phyloP scores from a whole-genome alignment of 2,113 vertebrate species.

The Tringa solitaria region DNA sequence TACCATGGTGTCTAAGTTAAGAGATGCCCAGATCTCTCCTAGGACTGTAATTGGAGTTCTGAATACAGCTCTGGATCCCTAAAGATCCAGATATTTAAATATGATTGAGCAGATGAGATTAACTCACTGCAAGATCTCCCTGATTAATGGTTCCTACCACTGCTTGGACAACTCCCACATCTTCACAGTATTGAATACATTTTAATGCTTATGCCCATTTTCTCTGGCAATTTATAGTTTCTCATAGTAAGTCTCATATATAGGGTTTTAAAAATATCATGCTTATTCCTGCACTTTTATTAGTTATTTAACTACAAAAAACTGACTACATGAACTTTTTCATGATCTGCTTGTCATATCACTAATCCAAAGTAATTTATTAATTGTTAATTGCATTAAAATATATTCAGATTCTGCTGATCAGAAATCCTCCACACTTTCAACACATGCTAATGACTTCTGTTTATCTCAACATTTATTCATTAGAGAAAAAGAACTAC shows the following conservation, averaged over 20 bases:
- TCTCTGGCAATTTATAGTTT: neutral
- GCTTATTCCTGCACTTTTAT: neutral
- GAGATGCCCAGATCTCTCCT: neutral
- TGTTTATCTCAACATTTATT: constrained; percentile 7
- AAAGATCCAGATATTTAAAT: neutral
- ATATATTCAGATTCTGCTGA: neutral
- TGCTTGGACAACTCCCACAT: neutral
- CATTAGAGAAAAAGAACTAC: neutral
- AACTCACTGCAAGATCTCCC: neutral
- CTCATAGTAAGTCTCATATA: neutral
- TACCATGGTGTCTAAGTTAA: neutral
- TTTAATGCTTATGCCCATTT: neutral
- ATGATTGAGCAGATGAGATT: neutral
- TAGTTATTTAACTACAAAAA: neutral
- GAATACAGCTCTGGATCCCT: neutral
- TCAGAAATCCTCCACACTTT: constrained; percentile 16
- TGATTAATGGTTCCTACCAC: neutral
- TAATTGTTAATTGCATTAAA: constrained; percentile 26
- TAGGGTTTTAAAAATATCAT: neutral
- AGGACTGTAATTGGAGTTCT: neutral
- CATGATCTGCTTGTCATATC: neutral
- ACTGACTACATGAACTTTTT: neutral
- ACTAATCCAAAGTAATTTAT: neutral
- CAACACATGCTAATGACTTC: neutral
- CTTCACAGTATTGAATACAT: neutral